These are phyloP conservation scores for Megalopta genalis DNA, from an alignment of 1,140 invertebrate genomes.

Conservation along the genomic window DNA sequence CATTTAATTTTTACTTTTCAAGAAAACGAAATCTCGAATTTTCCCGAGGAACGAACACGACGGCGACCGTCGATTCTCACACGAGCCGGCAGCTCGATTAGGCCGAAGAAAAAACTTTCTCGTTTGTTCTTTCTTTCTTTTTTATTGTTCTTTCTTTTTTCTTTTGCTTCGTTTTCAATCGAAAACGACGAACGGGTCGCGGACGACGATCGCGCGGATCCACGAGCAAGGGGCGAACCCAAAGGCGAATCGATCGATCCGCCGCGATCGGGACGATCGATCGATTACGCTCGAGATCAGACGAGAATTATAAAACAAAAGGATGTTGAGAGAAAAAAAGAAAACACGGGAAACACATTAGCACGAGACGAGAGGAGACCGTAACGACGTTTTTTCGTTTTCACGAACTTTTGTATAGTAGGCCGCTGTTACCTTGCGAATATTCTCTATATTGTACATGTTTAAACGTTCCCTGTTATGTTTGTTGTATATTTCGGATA, in stretches of 20 bases:
- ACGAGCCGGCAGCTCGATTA: slow-evolving; percentile 15
- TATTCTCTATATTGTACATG: slow-evolving; percentile 51
- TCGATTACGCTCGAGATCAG: not conserved
- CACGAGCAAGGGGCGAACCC: too few relatives aligned
- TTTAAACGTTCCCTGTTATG: slow-evolving; percentile 55
- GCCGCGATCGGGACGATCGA: slow-evolving; percentile 18
- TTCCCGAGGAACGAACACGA: not conserved
- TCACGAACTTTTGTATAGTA: slow-evolving; percentile 42
- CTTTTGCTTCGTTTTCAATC: slow-evolving; percentile 9
- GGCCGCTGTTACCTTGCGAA: slow-evolving; percentile 41
- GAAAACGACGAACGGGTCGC: not conserved
- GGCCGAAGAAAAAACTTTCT: slow-evolving; percentile 32
- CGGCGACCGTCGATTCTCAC: slow-evolving; percentile 21
- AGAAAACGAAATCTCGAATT: slow-evolving; percentile 26
- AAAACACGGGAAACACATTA: not conserved
- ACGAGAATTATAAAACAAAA: not conserved
- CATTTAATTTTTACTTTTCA: slow-evolving; percentile 68
- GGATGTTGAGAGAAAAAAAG: not conserved
- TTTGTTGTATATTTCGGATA: slow-evolving; percentile 56
- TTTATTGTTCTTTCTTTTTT: too few relatives aligned
- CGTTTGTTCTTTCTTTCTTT: too few relatives aligned
- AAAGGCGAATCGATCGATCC: too few relatives aligned
- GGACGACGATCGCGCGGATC: slow-evolving; percentile 30
- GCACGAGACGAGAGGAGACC: slow-evolving; percentile 1
- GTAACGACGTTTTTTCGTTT: slow-evolving; percentile 26